Evolutionary conservation across 2,113 vertebrate species (phyloP), one percentile per base, ranked within the genome.

Genomic region (Benitochromis conjunctus): DNA sequence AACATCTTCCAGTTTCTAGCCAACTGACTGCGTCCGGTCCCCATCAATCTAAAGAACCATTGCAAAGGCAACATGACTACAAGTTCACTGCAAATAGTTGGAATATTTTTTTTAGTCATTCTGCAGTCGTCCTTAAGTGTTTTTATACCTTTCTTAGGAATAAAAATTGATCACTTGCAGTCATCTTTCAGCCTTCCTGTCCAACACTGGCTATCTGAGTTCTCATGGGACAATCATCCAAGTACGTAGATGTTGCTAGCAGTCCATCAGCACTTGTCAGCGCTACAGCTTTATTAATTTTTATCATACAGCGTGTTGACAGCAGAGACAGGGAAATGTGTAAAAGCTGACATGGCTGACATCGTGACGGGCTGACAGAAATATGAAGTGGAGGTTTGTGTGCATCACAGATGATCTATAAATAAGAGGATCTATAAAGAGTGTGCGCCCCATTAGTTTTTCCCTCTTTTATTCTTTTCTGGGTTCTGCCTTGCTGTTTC

Each of bases 331-430:
- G 89, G 89, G 34, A 71, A 91, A 92, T 89, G 80, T 88, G 87
- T 93, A 86, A 85, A 88, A 82, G 89, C 81, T 90, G 92, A 92
- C 94, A 90, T 16, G 58, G 90, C 81, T 92, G 91, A 92, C 90
- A 89, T 54, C 0, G 83, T 90, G 94, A 94, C 86, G 86, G 86
- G 79, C 89, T 93, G 94, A 92, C 91, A 80, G 90, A 76, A 87
- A 86, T 51, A 38, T 48, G 80, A 91, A 90, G 84, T 5, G 7
- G 81, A 77, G 84, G 88, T 89, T 85, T 88, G 56, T 81, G 62
- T 74, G 88, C 83, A 69, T 89, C 85, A 84, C 81, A 87, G 81
- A 90, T 89, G 85, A 91, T 93, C 87, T 93, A 92, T 94, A 92
- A 92, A 93, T 92, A 93, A 83, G 83, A 48, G 54, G 89, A 90